These are phyloP conservation scores for Amblyopsis rosae DNA, from an alignment of 2,113 vertebrate genomes.

Conservation along the genomic window DNA sequence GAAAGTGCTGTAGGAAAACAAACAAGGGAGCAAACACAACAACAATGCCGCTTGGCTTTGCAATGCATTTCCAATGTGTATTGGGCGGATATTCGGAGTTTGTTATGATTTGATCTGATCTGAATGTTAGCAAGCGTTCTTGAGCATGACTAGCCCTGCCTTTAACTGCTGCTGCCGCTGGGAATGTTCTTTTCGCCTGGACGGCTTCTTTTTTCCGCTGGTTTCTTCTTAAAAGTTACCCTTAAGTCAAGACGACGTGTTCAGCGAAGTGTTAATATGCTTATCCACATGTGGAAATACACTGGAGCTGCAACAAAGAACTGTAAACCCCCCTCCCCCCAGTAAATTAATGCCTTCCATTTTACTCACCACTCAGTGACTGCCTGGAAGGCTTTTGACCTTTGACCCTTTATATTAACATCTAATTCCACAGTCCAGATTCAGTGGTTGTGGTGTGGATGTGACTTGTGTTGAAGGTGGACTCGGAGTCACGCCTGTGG, in stretches of 20 bases:
- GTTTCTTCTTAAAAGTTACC: background rate
- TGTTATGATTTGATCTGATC: too few relatives aligned
- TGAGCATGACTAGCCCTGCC: too few relatives aligned
- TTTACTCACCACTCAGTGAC: conserved; percentile 21
- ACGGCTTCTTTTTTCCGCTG: background rate
- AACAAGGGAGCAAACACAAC: too few relatives aligned
- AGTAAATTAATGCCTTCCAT: conserved; percentile 1
- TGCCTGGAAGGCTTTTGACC: conserved; percentile 15
- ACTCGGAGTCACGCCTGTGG: conserved; percentile 32
- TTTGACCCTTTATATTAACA: conserved; percentile 50
- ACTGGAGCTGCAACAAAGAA: background rate
- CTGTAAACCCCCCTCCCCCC: conserved; percentile 1
- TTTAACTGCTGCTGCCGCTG: too few relatives aligned
- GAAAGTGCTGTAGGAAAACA: too few relatives aligned
- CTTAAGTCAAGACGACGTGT: background rate
- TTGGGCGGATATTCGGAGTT: too few relatives aligned
- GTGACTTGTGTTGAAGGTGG: conserved; percentile 26
- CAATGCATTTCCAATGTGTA: too few relatives aligned
- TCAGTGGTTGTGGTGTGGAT: conserved; percentile 36
- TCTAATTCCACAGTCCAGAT: conserved; percentile 54
- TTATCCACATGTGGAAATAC: background rate
- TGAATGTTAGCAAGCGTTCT: too few relatives aligned
- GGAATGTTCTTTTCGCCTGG: conserved; percentile 13
- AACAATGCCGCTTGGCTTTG: too few relatives aligned
- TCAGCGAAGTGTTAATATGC: too few relatives aligned